These are phyloP conservation scores for Leptinotarsa rubiginosa DNA, from an alignment of 2,888 invertebrate genomes.

Conservation along the genomic window DNA sequence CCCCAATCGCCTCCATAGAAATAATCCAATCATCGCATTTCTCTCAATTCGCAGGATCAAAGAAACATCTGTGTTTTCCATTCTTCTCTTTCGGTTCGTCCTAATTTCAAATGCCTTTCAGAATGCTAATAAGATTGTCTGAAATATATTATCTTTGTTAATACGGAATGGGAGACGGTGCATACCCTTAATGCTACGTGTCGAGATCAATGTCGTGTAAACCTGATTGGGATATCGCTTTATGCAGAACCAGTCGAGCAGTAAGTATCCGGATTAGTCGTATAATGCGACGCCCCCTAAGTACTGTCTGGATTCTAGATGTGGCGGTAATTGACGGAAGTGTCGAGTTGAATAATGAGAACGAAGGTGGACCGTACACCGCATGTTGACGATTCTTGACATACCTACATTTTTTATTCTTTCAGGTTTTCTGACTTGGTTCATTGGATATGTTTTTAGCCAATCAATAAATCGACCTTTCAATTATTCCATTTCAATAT, in stretches of 20 bases:
- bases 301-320: not conserved
- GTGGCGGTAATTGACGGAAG: not conserved
- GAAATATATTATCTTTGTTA: slow-evolving; percentile 14
- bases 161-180: slow-evolving; percentile 6
- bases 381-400: no score
- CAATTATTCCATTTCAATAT: no score
- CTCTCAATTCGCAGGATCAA: not conserved
- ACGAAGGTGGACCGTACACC: no score
- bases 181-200: slow-evolving; percentile 20
- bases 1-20: no score
- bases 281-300: slow-evolving; percentile 5
- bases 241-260: slow-evolving; percentile 17
- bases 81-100: not conserved
- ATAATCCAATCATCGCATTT: slow-evolving; percentile 10
- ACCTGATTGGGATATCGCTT: slow-evolving; percentile 28
- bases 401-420: no score
- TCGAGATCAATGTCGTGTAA: slow-evolving; percentile 30
- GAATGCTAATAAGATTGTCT: not conserved
- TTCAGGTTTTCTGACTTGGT: no score
- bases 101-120: slow-evolving; percentile 1
- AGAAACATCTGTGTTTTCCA: not conserved
- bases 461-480: no score
- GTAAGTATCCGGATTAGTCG: slow-evolving; percentile 15
- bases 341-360: no score
- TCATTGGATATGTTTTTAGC: no score